These are phyloP conservation scores for Otus sunia DNA, from an alignment of 2,113 vertebrate genomes.

Conservation along the genomic window DNA sequence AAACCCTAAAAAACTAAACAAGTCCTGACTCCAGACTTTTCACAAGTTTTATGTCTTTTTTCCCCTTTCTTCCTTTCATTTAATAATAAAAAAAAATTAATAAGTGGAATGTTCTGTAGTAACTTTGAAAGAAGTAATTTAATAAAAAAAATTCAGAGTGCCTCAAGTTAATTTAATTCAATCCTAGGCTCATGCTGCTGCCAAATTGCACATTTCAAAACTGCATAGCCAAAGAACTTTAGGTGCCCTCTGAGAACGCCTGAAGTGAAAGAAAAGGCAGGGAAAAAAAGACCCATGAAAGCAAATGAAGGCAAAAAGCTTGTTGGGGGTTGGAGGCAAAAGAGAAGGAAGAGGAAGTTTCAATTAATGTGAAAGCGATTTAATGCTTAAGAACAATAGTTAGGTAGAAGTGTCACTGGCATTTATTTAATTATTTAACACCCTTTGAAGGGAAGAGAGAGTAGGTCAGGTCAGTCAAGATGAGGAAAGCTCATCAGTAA, in stretches of 20 bases:
- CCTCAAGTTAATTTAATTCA: constrained; percentile 83
- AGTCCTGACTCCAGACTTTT: constrained; percentile 48
- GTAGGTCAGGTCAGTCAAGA: constrained; percentile 1
- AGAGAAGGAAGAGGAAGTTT: constrained; percentile 63
- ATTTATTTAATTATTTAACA: constrained; percentile 73
- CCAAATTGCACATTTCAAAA: constrained; percentile 79
- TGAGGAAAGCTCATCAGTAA: constrained; percentile 33
- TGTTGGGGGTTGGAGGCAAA: constrained; percentile 37
- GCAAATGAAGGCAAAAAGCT: constrained; percentile 71
- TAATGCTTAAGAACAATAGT: constrained; percentile 66
- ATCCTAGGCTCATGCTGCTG: constrained; percentile 69
- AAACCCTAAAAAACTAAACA: constrained; percentile 47
- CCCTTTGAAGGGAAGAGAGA: constrained; percentile 11
- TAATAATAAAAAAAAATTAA: constrained; percentile 70
- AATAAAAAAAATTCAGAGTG: constrained; percentile 79
- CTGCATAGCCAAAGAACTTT: constrained; percentile 74
- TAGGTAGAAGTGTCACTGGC: constrained; percentile 21
- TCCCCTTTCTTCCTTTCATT: constrained; percentile 31
- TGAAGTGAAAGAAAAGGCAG: constrained; percentile 54
- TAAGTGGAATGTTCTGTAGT: constrained; percentile 70
- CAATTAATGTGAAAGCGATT: constrained; percentile 71
- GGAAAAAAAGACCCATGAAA: constrained; percentile 59
- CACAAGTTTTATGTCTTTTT: constrained; percentile 26
- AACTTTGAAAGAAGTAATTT: constrained; percentile 79
- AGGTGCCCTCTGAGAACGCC: constrained; percentile 77